Evolutionary conservation across 1,140 invertebrate genomes (phyloP).

Genomic region (Tetragonula clypearis): DNA sequence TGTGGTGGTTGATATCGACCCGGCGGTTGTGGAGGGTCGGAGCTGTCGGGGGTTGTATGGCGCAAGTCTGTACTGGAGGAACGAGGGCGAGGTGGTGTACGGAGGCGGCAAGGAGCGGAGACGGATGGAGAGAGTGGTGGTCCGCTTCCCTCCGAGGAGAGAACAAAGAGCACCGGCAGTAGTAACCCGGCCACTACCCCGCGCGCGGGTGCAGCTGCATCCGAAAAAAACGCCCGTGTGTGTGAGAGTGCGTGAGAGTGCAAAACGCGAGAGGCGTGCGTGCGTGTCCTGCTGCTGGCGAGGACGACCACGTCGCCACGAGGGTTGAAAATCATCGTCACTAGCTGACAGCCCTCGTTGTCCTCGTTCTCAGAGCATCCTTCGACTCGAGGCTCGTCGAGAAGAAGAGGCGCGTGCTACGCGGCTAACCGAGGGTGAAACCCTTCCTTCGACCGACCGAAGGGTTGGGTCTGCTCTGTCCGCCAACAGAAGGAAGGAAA

Average conservation of each 20-base stretch:
- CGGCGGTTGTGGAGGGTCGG: constrained; percentile 64
- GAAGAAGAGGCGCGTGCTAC: neutral
- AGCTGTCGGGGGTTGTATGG: constrained; percentile 65
- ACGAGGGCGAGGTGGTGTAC: constrained; percentile 51
- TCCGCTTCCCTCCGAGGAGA: constrained; percentile 36
- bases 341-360: neutral
- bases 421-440: neutral
- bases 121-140: constrained; percentile 36
- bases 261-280: neutral
- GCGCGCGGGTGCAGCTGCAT: constrained; percentile 77
- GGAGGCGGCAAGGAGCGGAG: constrained; percentile 24
- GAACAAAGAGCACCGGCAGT: constrained; percentile 72
- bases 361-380: neutral
- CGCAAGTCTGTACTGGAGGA: constrained; percentile 72
- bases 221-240: constrained; percentile 61
- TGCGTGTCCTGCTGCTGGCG: constrained; percentile 11
- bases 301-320: neutral
- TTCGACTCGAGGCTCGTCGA: neutral
- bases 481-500: neutral
- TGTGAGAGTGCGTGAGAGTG: constrained; percentile 46
- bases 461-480: neutral
- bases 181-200: constrained; percentile 80
- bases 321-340: neutral
- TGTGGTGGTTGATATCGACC: constrained; percentile 79
- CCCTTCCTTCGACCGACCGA: too few relatives aligned